These are phyloP conservation scores for Synanthedon vespiformis DNA, from an alignment of 2,888 invertebrate species.

Conservation along the genomic window DNA sequence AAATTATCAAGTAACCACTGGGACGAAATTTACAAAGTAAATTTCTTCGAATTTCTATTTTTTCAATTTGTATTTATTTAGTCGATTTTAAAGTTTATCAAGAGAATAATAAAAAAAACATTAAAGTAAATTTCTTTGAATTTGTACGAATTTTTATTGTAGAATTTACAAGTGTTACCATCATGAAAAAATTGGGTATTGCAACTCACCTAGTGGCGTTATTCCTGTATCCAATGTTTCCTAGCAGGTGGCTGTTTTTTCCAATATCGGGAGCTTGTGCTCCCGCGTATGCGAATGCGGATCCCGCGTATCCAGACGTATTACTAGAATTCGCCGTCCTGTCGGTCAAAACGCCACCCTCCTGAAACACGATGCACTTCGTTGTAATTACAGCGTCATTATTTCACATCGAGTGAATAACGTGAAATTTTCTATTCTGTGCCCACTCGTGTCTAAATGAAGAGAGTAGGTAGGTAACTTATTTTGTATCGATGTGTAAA, in stretches of 20 bases:
- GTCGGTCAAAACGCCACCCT: constrained; percentile 79
- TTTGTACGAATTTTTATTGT: too few relatives aligned
- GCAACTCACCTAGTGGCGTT: constrained; percentile 74
- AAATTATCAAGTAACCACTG: too few relatives aligned
- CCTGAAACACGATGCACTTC: constrained; percentile 57
- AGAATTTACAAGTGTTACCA: too few relatives aligned
- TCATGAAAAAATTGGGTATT: background rate
- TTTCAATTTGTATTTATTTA: too few relatives aligned
- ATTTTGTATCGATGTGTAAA: constrained; percentile 38
- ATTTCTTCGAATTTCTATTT: too few relatives aligned
- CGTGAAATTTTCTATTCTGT: background rate
- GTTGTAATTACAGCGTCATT: constrained; percentile 22
- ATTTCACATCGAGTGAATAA: background rate
- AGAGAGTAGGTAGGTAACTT: background rate
- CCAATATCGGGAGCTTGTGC: constrained; percentile 58
- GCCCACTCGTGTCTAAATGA: background rate
- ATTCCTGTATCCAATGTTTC: constrained; percentile 71
- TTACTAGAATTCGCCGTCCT: constrained; percentile 76
- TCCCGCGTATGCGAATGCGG: constrained; percentile 56
- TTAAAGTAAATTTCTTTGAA: too few relatives aligned
- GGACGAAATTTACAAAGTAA: too few relatives aligned
- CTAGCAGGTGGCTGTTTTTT: constrained; percentile 64
- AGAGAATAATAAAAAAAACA: too few relatives aligned
- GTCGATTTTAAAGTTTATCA: too few relatives aligned
- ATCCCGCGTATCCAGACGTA: constrained; percentile 71